These are phyloP conservation scores for Halictus quadricinctus DNA, from an alignment of 2,888 invertebrate genomes.

Conservation along the genomic window DNA sequence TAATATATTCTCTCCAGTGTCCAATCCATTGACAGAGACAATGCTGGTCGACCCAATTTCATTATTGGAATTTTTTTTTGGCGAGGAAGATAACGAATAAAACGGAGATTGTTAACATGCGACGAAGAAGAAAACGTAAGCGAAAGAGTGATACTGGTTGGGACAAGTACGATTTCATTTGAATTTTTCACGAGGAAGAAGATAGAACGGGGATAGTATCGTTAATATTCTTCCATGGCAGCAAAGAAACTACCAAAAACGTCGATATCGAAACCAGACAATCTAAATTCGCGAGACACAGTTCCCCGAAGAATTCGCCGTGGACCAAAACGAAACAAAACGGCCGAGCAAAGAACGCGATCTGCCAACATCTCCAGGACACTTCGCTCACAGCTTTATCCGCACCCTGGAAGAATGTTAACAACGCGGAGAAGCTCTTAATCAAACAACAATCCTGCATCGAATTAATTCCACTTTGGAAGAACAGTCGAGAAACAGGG, in stretches of 20 bases:
- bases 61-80: neutral
- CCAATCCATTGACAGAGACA: no score
- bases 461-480: neutral
- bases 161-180: neutral
- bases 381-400: neutral
- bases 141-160: neutral
- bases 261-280: neutral
- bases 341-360: neutral
- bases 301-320: neutral
- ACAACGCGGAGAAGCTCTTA: neutral
- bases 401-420: neutral
- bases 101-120: neutral
- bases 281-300: neutral
- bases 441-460: neutral
- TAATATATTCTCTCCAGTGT: neutral
- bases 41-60: neutral
- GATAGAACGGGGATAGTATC: neutral
- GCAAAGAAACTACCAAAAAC: neutral
- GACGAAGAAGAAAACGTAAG: neutral
- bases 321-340: slow-evolving; percentile 2
- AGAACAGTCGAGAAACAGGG: neutral
- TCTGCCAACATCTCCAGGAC: neutral
- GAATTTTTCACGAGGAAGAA: neutral
- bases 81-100: neutral
- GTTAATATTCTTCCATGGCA: neutral